Evolutionary conservation across 2,888 invertebrate species (phyloP).

Genomic region (Crocallis elinguaria): DNA sequence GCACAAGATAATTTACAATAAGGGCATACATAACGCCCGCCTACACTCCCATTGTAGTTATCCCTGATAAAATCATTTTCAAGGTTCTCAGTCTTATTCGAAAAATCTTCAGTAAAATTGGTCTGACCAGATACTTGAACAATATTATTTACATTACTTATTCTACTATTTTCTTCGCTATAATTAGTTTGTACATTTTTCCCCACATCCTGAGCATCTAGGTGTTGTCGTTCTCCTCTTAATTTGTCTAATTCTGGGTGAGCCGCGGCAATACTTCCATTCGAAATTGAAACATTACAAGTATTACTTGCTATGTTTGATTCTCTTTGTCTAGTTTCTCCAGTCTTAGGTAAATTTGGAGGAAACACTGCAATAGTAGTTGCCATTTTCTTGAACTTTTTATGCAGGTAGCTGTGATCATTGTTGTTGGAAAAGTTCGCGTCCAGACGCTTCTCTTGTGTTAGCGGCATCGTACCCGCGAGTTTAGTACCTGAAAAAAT

Average conservation of each 20-base stretch:
- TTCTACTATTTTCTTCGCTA: constrained; percentile 75
- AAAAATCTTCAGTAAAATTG: constrained; percentile 82
- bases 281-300: constrained; percentile 67
- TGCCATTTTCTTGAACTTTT: constrained; percentile 96
- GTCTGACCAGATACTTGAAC: constrained; percentile 82
- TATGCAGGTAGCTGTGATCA: constrained; percentile 93
- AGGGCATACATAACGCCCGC: constrained; percentile 92
- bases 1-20: constrained; percentile 95
- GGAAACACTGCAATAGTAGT: constrained; percentile 80
- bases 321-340: constrained; percentile 66
- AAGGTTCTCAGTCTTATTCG: constrained; percentile 83
- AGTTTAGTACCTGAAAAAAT: constrained; percentile 71
- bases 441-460: constrained; percentile 81
- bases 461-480: constrained; percentile 79
- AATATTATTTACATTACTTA: constrained; percentile 80
- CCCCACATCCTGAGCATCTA: constrained; percentile 57
- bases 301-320: constrained; percentile 59
- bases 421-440: constrained; percentile 81
- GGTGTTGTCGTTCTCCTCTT: constrained; percentile 62
- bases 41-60: constrained; percentile 69
- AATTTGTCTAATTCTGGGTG: constrained; percentile 80
- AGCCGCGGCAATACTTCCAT: constrained; percentile 77
- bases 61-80: constrained; percentile 82
- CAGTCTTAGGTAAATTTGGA: constrained; percentile 59
- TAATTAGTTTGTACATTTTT: constrained; percentile 84